Evolutionary conservation across 2,113 vertebrate species (phyloP), one percentile per base, ranked within the genome.

Genomic region (Laticauda colubrina): DNA sequence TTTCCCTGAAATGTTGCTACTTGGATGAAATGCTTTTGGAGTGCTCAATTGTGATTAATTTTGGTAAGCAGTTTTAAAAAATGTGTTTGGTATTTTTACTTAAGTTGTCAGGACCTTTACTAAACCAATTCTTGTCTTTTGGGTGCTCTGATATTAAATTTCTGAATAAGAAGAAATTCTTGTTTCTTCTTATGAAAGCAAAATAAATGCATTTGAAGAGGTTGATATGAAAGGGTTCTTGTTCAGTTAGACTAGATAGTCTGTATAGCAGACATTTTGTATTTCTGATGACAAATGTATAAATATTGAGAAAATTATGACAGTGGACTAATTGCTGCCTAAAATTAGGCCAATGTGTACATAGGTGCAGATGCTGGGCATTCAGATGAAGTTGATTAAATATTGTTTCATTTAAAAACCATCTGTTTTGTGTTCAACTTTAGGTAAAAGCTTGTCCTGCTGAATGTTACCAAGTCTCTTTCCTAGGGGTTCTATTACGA

Each of bases 401-500:
- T 4, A n/a, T 53, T 43, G 20, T 55, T 56, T 54, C 64, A 2
- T 88, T 29, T 69, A 39, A 75, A 64, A 91, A 61, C 34, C 57
- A 8, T 45, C 59, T 89, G 34, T 48, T 88, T 94, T 85, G 29
- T 39, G 43, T 91, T 24, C 90, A 64, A 43, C 92, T 95, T 94
- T 95, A 98, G 98, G 94, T 98, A 48, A 98, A 97, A 85, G 96
- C 96, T 23, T 98, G 98, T 95, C 96, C 97, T 59, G 93, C 94
- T 57, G 97, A 98, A 45, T 97, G 97, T 95, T 97, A 97, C 87
- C 98, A 98, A 95, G 90, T 96, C 24, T 94, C 94, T 96, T 98
- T 97, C 94, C 94, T 99, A 93, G 97, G 97, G 45, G 81, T 98
- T 88, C 97, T 99, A 18, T 96, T 99, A 56, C 98, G 96, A 92